phyloP scores from a whole-genome alignment of 2,888 invertebrate species.

The Saturnia japonica region DNA sequence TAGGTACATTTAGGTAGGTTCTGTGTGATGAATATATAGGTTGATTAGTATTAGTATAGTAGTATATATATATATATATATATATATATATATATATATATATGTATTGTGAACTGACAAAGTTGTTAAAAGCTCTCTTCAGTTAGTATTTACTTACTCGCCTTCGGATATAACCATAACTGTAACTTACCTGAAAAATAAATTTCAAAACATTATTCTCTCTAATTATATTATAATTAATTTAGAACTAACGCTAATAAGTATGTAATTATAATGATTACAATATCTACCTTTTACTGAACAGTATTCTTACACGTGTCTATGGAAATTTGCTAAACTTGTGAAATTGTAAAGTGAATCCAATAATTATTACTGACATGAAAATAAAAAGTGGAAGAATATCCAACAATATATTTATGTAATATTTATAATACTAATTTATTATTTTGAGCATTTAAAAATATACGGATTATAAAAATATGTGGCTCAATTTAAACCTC shows the following conservation, averaged over 20 bases:
- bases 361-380: background rate
- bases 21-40: no score
- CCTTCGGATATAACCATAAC: background rate
- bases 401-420: background rate
- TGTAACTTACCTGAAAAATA: background rate
- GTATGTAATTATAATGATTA: background rate
- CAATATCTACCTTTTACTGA: background rate
- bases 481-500: background rate
- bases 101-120: no score
- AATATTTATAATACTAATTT: background rate
- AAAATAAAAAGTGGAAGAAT: background rate
- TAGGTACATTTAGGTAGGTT: no score
- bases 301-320: background rate
- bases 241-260: background rate
- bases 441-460: background rate
- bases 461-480: no score
- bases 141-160: background rate
- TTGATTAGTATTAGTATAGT: no score
- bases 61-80: no score
- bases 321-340: background rate
- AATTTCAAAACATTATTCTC: background rate
- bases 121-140: no score
- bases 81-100: no score
- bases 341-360: no score
- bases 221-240: background rate